Evolutionary conservation across 2,888 invertebrate species (phyloP).

Genomic region (Agrochola macilenta): DNA sequence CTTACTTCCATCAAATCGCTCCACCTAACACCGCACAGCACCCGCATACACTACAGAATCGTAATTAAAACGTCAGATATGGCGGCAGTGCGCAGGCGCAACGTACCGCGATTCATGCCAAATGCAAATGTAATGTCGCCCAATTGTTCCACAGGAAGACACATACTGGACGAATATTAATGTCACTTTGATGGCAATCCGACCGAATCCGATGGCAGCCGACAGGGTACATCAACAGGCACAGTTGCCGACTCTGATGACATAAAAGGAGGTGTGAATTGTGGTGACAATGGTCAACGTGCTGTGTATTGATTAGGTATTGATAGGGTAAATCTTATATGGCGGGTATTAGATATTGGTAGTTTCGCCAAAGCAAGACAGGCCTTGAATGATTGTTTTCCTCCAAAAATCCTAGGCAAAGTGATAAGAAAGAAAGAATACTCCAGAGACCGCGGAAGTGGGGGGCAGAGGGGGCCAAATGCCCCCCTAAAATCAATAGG

Average conservation of each 20-base stretch:
- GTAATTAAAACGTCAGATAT: constrained; percentile 89
- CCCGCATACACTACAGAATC: constrained; percentile 77
- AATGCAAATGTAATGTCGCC: constrained; percentile 75
- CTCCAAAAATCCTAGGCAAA: too few relatives aligned
- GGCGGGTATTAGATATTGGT: constrained; percentile 1
- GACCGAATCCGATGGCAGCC: too few relatives aligned
- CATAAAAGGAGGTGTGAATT: constrained; percentile 51
- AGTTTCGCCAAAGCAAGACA: too few relatives aligned
- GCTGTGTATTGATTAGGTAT: constrained; percentile 38
- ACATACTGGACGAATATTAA: constrained; percentile 68
- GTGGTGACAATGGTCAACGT: constrained; percentile 45
- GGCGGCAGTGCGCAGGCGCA: constrained; percentile 73
- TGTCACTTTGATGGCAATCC: constrained; percentile 36
- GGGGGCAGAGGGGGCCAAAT: too few relatives aligned
- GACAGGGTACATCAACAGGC: constrained; percentile 17
- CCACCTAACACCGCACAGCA: constrained; percentile 62
- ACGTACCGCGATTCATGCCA: constrained; percentile 74
- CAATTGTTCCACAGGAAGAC: constrained; percentile 73
- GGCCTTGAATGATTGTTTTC: too few relatives aligned
- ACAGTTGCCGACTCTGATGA: constrained; percentile 20
- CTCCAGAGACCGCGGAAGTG: too few relatives aligned
- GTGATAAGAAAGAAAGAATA: too few relatives aligned
- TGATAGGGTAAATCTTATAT: not conserved
- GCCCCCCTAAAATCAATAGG: too few relatives aligned
- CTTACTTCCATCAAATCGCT: constrained; percentile 38